Conservation (phyloP, 2,113 vertebrate species). For the Apteryx owenii region DNA sequence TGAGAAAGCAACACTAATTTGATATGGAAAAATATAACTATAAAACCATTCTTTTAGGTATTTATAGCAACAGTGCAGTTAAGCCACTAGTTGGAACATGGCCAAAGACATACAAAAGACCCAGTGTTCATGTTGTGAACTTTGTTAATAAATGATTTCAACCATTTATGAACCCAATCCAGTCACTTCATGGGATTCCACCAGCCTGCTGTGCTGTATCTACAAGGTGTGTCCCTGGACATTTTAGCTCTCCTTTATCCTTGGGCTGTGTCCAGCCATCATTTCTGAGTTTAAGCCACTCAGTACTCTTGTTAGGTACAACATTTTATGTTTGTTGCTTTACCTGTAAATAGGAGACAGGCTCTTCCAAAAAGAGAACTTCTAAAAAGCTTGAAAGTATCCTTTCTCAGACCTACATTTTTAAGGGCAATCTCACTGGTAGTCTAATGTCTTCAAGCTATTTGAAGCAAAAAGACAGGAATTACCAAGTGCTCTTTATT, state of each 20-base stretch:
- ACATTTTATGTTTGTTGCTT: not conserved
- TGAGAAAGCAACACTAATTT: constrained; percentile 43
- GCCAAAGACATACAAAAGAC: not conserved
- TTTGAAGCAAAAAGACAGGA: not conserved
- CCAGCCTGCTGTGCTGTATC: not conserved
- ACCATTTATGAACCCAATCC: not conserved
- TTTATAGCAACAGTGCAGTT: not conserved
- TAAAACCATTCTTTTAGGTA: constrained; percentile 4
- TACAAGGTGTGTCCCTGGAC: not conserved
- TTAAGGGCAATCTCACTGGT: not conserved
- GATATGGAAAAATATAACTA: constrained; percentile 13
- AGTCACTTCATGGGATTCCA: not conserved
- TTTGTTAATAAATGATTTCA: not conserved
- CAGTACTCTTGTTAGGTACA: not conserved
- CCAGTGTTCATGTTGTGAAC: not conserved
- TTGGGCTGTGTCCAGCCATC: not conserved
- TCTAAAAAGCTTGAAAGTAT: not conserved
- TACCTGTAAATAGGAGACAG: not conserved
- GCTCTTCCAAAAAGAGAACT: not conserved
- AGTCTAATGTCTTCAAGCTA: not conserved
- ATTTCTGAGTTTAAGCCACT: not conserved
- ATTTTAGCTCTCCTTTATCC: not conserved
- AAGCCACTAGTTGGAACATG: not conserved
- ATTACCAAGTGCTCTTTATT: not conserved
- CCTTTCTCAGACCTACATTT: not conserved